phyloP scores from a whole-genome alignment of 2,888 invertebrate genomes.

The Diaperis boleti region DNA sequence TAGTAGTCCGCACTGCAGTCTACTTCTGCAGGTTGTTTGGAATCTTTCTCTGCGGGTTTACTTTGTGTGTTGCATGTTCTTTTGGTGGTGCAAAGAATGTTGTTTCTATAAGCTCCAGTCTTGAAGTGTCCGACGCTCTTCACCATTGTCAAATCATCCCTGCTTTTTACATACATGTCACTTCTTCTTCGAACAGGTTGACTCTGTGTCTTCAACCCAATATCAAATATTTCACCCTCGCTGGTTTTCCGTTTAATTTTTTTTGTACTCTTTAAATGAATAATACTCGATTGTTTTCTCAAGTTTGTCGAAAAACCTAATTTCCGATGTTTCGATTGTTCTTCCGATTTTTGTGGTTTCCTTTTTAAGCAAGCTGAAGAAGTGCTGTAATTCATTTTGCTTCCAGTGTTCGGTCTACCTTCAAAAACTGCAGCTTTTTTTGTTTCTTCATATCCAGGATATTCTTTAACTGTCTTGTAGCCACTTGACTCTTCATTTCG shows the following conservation, averaged over 20 bases:
- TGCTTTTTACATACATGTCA: neutral
- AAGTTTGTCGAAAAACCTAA: neutral
- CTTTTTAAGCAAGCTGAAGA: neutral
- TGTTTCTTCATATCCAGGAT: slow-evolving; percentile 15
- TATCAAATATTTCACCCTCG: neutral
- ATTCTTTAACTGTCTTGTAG: slow-evolving; percentile 15
- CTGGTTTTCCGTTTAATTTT: neutral
- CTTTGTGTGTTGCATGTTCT: slow-evolving; percentile 12
- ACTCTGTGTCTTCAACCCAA: neutral
- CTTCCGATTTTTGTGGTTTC: neutral
- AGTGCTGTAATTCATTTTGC: slow-evolving; percentile 32
- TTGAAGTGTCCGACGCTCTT: neutral
- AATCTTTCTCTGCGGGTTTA: neutral
- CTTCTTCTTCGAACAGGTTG: neutral
- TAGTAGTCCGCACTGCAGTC: slow-evolving; percentile 13
- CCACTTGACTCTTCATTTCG: no score
- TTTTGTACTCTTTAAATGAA: neutral
- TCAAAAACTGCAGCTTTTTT: slow-evolving; percentile 15
- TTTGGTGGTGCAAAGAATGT: neutral
- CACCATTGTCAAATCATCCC: neutral
- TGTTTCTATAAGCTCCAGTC: neutral
- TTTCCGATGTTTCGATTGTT: slow-evolving; percentile 1
- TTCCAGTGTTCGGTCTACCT: neutral
- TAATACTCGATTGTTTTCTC: neutral
- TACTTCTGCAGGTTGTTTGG: no score